Evolutionary conservation across 1,140 invertebrate genomes (phyloP).

Genomic region (Gryon sp.): DNA sequence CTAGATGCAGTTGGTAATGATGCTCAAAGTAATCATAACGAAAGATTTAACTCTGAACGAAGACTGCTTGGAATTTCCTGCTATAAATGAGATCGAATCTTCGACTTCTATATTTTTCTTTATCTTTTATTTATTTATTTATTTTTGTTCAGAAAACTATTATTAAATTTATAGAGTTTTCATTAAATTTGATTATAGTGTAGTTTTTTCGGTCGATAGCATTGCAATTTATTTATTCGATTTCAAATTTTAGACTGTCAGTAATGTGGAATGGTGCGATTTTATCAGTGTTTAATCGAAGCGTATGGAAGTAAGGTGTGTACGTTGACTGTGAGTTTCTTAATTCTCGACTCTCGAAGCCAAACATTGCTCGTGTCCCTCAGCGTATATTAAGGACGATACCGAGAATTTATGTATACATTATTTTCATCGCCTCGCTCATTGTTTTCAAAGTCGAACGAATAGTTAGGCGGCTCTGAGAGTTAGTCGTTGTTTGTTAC

Average conservation of each 20-base stretch:
- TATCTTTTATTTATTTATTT: too few relatives aligned
- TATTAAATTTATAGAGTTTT: too few relatives aligned
- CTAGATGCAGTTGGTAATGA: slow-evolving; percentile 66
- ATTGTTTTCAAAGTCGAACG: slow-evolving; percentile 46
- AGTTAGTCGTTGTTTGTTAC: background rate
- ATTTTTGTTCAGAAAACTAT: too few relatives aligned
- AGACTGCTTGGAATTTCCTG: slow-evolving; percentile 69
- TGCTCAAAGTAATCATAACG: slow-evolving; percentile 69
- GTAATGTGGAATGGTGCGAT: background rate
- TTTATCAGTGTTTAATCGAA: slow-evolving; percentile 23
- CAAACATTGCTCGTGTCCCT: slow-evolving; percentile 29
- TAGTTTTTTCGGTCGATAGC: too few relatives aligned
- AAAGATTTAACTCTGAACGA: slow-evolving; percentile 66
- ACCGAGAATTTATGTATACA: slow-evolving; percentile 1
- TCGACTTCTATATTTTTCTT: too few relatives aligned
- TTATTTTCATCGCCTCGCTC: slow-evolving; percentile 29
- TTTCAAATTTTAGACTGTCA: slow-evolving; percentile 3
- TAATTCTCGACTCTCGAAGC: slow-evolving; percentile 43
- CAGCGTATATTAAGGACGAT: slow-evolving; percentile 15
- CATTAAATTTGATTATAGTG: too few relatives aligned
- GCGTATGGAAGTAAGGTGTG: slow-evolving; percentile 12
- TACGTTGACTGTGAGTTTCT: slow-evolving; percentile 28
- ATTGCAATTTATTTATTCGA: background rate
- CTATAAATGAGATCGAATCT: slow-evolving; percentile 27
- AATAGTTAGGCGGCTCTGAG: slow-evolving; percentile 21